Percentiles rank a stretch among this genome's conserved stretches.
Evolutionary conservation across 2,888 invertebrate species (phyloP).

Genomic region (Clanis bilineata): DNA sequence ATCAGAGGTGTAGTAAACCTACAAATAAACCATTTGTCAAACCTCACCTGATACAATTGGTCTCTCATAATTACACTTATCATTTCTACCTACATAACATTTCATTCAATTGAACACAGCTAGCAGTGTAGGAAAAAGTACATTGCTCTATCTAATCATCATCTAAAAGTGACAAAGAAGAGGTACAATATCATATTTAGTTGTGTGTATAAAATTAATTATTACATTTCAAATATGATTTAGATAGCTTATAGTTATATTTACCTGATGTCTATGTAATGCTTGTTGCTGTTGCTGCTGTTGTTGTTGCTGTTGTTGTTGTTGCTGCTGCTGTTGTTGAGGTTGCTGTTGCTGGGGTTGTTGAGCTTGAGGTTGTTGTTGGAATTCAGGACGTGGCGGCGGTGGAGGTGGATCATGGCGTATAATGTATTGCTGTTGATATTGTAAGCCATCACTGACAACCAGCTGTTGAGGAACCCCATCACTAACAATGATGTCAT

Average conservation of each 20-base stretch:
- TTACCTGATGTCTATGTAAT: constrained; percentile 55
- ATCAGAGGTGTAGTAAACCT: constrained; percentile 82
- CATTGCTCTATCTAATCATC: not conserved
- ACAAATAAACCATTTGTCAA: constrained; percentile 69
- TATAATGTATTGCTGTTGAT: constrained; percentile 76
- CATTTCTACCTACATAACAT: not conserved
- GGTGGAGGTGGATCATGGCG: constrained; percentile 67
- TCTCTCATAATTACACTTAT: not conserved
- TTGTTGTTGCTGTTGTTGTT: constrained; percentile 51
- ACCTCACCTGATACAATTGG: constrained; percentile 27
- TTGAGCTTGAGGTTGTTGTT: constrained; percentile 56
- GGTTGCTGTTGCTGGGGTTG: constrained; percentile 51
- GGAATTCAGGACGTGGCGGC: constrained; percentile 59
- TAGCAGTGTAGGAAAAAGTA: not conserved
- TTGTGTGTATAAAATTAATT: not conserved
- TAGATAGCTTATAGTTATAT: not conserved
- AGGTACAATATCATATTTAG: not conserved
- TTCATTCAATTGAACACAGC: not conserved
- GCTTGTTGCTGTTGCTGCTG: constrained; percentile 50
- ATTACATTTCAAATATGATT: too few species aligned
- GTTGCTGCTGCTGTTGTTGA: constrained; percentile 53
- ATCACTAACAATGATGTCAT: constrained; percentile 81
- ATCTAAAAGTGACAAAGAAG: not conserved
- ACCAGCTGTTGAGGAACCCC: constrained; percentile 70
- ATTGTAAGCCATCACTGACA: constrained; percentile 72